phyloP scores from a whole-genome alignment of 1,140 invertebrate genomes.

The Odontomachus brunneus region DNA sequence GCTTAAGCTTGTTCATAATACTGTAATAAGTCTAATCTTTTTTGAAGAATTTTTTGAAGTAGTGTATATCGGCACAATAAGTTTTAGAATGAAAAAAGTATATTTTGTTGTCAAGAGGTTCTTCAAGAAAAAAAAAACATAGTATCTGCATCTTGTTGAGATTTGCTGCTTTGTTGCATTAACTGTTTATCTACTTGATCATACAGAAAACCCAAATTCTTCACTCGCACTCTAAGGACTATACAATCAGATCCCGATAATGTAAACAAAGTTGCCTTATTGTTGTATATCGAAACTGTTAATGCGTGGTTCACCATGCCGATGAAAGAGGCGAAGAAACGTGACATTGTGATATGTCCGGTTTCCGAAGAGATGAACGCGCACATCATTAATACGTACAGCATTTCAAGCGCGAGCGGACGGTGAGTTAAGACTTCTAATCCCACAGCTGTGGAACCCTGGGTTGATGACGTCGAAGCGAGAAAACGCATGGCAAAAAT shows the following conservation, averaged over 20 bases:
- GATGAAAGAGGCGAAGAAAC: slow-evolving; percentile 80
- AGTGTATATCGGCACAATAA: too few species aligned
- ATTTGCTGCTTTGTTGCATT: slow-evolving; percentile 23
- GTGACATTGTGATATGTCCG: slow-evolving; percentile 74
- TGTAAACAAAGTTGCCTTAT: slow-evolving; percentile 77
- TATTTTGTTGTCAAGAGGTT: too few species aligned
- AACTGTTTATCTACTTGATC: slow-evolving; percentile 39
- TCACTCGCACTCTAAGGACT: slow-evolving; percentile 62
- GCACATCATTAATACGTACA: slow-evolving; percentile 83
- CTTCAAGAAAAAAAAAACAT: too few species aligned
- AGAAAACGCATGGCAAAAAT: too few species aligned
- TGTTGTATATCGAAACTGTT: slow-evolving; percentile 83
- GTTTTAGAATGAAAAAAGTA: too few species aligned
- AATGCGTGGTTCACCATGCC: slow-evolving; percentile 80
- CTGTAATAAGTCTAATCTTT: too few species aligned
- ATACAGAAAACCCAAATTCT: slow-evolving; percentile 73
- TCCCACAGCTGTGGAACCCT: too few species aligned
- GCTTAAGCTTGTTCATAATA: slow-evolving; percentile 17
- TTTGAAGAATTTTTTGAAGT: too few species aligned
- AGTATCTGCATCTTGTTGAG: not conserved
- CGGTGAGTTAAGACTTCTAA: too few species aligned
- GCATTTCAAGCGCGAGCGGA: slow-evolving; percentile 75
- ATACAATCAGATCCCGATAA: slow-evolving; percentile 65
- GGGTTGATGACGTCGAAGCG: too few species aligned
- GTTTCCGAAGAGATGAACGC: slow-evolving; percentile 75